Base-by-base conservation (phyloP, 2,888 invertebrate species). In the Drosophila prolongata region DNA sequence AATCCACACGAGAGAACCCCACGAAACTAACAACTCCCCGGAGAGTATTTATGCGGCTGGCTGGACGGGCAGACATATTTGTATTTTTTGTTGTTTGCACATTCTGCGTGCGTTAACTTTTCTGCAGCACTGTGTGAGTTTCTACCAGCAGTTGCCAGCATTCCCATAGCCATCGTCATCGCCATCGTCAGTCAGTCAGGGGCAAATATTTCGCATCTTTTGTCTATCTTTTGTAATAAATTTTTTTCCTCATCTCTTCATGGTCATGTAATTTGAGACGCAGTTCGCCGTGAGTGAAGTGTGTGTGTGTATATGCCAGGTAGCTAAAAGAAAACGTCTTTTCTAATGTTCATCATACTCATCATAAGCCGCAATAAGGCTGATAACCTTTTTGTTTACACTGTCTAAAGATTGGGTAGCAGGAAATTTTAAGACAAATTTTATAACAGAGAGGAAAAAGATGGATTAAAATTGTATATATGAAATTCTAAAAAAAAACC, bases 41-140 rank as follows among this genome's bases (percentile, higher is more conserved):
- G 84, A 74, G 83, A 84, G 87, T 84, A 89, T 84, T 84, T 89
- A 89, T 84, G 83, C 87, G 83, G 87, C 80, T 77, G 80, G 81
- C 70, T 52, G 69, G 68, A 47, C 65, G 40, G 35, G 37, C 64
- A 56, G 64, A 70, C 60, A 46, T 47, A 57, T 62, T 53, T 68
- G 38, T 35, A 38, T 16, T 55, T 64, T 40, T 50, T 14, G 24
- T 42, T 34, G 42, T 37, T 47, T 50, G 35, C 47, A 50, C 66
- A 65, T 67, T 68, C 68, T 47, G 68, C 54, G 61, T 71, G 61
- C 72, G 61, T 72, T 72, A 62, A 81, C 85, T 76, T 81, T 78
- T 79, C 70, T 67, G 61, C 75, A 61, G 61, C 68, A 86, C 80
- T 82, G 69, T 88, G 44, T 49, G 42, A 40, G 64, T 40, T 40